phyloP scores from a whole-genome alignment of 2,797 vertebrate species.

The Myripristis jacobus region DNA sequence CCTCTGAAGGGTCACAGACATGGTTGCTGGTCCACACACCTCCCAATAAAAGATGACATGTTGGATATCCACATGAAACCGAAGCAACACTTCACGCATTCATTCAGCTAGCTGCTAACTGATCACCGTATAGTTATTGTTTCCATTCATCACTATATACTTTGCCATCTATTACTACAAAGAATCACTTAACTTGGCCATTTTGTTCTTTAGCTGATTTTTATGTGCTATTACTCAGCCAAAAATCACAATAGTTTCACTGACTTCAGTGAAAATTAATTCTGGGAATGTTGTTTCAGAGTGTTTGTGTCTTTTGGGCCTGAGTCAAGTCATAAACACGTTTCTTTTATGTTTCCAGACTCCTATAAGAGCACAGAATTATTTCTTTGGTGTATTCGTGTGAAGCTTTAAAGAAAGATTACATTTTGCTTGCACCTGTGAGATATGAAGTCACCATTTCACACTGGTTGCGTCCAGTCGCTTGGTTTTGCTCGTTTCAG shows the following conservation, averaged over 20 bases:
- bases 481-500: constrained; percentile 17
- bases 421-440: constrained; percentile 16
- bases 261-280: constrained; percentile 32
- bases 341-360: constrained; percentile 38
- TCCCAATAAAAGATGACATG: constrained; percentile 66
- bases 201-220: background rate
- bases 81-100: constrained; percentile 64
- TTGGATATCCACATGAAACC: constrained; percentile 77
- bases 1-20: constrained; percentile 75
- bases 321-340: constrained; percentile 52
- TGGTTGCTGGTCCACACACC: constrained; percentile 64
- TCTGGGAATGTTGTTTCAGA: constrained; percentile 15
- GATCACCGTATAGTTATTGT: constrained; percentile 30
- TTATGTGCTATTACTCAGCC: constrained; percentile 6
- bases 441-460: constrained; percentile 18
- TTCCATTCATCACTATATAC: background rate
- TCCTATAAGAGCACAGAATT: constrained; percentile 25
- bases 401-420: constrained; percentile 40
- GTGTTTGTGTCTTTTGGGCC: constrained; percentile 47
- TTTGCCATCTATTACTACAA: background rate
- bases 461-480: constrained; percentile 21
- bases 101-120: constrained; percentile 32
- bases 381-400: constrained; percentile 14
- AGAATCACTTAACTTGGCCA: background rate
- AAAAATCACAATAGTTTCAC: constrained; percentile 39